Base-by-base conservation (phyloP, 2,888 invertebrate genomes). In the Clistopyga incitator region DNA sequence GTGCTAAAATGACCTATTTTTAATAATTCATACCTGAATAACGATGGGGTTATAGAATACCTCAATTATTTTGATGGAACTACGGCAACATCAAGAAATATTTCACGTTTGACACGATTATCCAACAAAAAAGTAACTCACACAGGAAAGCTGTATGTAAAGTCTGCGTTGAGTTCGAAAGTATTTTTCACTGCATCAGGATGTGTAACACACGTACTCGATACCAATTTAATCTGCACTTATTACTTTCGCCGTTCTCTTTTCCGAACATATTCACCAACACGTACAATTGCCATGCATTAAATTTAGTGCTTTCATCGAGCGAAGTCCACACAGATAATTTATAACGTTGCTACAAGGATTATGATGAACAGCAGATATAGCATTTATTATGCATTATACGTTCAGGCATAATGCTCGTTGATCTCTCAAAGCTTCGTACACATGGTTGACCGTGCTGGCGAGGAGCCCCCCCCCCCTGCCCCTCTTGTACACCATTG, bases 351-450 rank as follows among this genome's bases (percentile, higher is more conserved):
- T 68, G 72, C 50, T 23, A 54, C 61, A 61, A 68, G 68, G 68
- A 82, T 82, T 82, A 78, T 78, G 72, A 74, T 78, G 72, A 78
- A 65, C 29, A 71, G 70, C 56, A 78, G 79, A 70, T 64, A 75
- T 71, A 70, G 68, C 54, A 84, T 84, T 84, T 75, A 84, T 81
- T 84, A 78, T 71, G 78, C 74, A 77, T 83, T 81, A 78, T 81
- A 64, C 61, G 77, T 23, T 64, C 20, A 47, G 50, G 45, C 54
- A 71, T 70, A 68, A 50, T 56, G 56, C 64, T 59, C 78, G 81
- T 75, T 84, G 84, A 81, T 71, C 70, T 47, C 65, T 81, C 74
- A 84, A 81, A 81, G 81, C 59, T 56, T 75, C 65, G 75, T 83
- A 61, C 50, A 45, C 71, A 79, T 52, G 79, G 80, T 83, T 77